Percentiles rank a stretch among this genome's conserved stretches.
These are phyloP conservation scores for Megalopta genalis DNA, from an alignment of 1,140 invertebrate genomes.

Conservation along the genomic window DNA sequence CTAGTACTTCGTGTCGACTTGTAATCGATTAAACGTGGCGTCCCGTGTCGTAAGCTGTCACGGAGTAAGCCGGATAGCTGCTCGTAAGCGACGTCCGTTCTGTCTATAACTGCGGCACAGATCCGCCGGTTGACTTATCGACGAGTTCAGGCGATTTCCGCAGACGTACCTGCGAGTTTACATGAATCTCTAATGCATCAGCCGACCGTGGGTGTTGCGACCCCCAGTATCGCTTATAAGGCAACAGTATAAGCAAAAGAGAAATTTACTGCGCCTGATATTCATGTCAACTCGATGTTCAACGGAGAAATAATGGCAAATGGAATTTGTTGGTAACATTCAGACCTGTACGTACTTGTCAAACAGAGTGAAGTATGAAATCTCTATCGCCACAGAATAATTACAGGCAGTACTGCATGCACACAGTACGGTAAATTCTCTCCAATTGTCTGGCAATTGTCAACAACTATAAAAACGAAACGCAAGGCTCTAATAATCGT, in stretches of 20 bases:
- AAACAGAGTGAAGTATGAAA: no score
- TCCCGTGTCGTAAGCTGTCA: constrained; percentile 11
- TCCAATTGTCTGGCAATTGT: no score
- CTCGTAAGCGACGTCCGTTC: constrained; percentile 8
- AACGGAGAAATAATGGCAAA: no score
- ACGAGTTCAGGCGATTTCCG: constrained; percentile 27
- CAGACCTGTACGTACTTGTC: no score
- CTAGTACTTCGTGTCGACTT: neutral
- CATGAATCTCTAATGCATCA: neutral
- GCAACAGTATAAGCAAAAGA: neutral
- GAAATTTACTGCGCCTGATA: neutral
- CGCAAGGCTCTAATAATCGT: no score
- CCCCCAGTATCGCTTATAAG: neutral
- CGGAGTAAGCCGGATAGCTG: neutral
- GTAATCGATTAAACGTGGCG: constrained; percentile 31
- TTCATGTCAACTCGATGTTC: neutral
- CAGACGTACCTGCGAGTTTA: neutral
- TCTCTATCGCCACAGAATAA: no score
- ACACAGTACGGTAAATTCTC: no score
- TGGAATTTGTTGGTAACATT: no score
- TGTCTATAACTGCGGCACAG: constrained; percentile 33
- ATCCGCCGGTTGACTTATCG: constrained; percentile 28
- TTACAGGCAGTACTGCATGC: no score
- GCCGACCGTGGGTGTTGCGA: neutral
- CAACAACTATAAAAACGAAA: no score